Conservation (phyloP, 2,888 invertebrate genomes). For the Ligdia adustata region DNA sequence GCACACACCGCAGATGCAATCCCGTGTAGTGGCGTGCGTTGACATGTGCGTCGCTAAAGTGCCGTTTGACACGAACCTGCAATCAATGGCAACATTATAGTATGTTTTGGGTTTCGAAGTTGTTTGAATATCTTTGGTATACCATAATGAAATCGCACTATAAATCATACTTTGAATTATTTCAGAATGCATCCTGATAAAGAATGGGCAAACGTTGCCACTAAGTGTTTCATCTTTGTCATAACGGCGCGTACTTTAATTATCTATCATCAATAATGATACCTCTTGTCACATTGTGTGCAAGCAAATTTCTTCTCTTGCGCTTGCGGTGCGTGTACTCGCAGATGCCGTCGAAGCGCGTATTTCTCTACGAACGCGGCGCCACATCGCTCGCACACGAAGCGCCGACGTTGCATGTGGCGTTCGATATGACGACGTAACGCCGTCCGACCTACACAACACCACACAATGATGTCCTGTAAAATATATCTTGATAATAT, state of each 20-base stretch:
- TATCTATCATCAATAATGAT: not conserved
- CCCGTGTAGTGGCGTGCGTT: conserved; percentile 57
- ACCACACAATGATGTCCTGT: too few species aligned
- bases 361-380: conserved; percentile 81
- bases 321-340: conserved; percentile 78
- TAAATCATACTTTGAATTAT: too few species aligned
- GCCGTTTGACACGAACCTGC: conserved; percentile 59
- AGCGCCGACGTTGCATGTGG: conserved; percentile 46
- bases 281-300: conserved; percentile 60
- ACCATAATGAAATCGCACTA: too few species aligned
- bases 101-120: too few species aligned
- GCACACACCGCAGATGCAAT: conserved; percentile 45
- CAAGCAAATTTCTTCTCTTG: conserved; percentile 76
- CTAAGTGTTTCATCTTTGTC: too few species aligned
- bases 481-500: too few species aligned
- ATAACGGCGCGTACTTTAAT: not conserved
- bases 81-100: too few species aligned
- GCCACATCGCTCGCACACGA: conserved; percentile 74
- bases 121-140: too few species aligned
- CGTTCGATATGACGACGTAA: conserved; percentile 77
- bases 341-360: conserved; percentile 77
- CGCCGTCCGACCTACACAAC: conserved; percentile 23
- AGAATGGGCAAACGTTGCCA: too few species aligned
- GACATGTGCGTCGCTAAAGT: conserved; percentile 61
- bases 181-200: too few species aligned